Evolutionary conservation across 23 tunicate genomes (phyloP).

Genomic region (Ciona savignyi): DNA sequence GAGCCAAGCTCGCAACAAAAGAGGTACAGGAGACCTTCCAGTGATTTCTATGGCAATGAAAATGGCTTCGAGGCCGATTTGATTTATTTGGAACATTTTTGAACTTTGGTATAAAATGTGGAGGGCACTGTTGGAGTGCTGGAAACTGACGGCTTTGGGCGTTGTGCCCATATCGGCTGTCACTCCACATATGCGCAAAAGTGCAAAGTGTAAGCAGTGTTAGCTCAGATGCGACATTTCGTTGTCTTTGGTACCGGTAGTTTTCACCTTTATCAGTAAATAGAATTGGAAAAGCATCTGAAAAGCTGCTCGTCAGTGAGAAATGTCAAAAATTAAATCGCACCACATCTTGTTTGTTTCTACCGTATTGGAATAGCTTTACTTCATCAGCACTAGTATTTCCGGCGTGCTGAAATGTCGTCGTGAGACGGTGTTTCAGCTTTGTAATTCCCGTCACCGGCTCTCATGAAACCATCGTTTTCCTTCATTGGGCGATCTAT

Average conservation of each 20-base stretch:
- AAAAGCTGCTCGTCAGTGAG: no score
- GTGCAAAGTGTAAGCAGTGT: no score
- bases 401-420: background rate
- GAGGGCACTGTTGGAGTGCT: no score
- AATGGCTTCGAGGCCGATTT: background rate
- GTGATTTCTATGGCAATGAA: background rate
- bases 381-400: background rate
- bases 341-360: no score
- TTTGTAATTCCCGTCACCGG: background rate
- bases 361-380: background rate
- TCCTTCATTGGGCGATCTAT: constrained; percentile 16
- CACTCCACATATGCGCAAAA: no score
- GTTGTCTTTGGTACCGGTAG: no score
- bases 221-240: no score
- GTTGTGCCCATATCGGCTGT: no score
- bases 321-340: no score
- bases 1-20: constrained; percentile 29
- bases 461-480: constrained; percentile 2
- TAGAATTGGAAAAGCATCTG: no score
- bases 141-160: no score
- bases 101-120: constrained; percentile 1
- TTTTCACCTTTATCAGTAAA: no score
- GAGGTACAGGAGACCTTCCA: constrained; percentile 39
- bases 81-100: background rate
- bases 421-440: constrained; percentile 7